Percentiles rank a stretch among this genome's conserved stretches.
phyloP scores from a whole-genome alignment of 2,797 vertebrate genomes.

The Gymnocypris eckloni region DNA sequence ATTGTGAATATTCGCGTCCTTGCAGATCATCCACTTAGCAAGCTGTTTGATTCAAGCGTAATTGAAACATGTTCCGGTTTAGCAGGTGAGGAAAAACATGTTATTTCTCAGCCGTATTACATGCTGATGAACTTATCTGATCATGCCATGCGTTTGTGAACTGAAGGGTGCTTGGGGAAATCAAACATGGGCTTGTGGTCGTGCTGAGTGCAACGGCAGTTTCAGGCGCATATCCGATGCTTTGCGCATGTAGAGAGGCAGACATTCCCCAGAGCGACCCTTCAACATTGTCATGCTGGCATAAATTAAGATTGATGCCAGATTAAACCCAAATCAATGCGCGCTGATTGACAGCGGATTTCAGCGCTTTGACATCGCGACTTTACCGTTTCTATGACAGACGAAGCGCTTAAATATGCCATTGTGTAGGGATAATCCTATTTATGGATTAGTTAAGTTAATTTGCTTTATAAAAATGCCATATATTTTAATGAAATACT shows the following conservation, averaged over 20 bases:
- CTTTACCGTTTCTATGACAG: constrained; percentile 20
- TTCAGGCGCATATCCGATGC: constrained; percentile 86
- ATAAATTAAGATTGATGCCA: constrained; percentile 99
- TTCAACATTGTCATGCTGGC: constrained; percentile 92
- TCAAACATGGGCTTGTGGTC: constrained; percentile 77
- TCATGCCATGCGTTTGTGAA: constrained; percentile 85
- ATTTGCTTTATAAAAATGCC: neutral
- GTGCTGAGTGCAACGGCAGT: constrained; percentile 74
- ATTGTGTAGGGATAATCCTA: constrained; percentile 12
- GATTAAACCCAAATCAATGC: constrained; percentile 92
- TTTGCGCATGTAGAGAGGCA: constrained; percentile 82
- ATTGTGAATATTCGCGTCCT: constrained; percentile 76
- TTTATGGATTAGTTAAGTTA: neutral
- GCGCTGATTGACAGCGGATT: constrained; percentile 85
- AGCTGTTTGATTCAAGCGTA: constrained; percentile 87
- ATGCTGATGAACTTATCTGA: constrained; percentile 90
- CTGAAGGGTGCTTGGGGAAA: constrained; percentile 88
- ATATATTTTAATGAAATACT: neutral
- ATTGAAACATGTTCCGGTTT: constrained; percentile 87
- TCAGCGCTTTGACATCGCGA: constrained; percentile 81
- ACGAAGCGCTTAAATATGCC: constrained; percentile 32
- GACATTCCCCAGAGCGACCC: constrained; percentile 84
- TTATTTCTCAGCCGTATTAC: constrained; percentile 90
- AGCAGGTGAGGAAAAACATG: constrained; percentile 85
- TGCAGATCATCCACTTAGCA: constrained; percentile 74